phyloP scores from a whole-genome alignment of 2,888 invertebrate genomes.

The Patella ulyssiponensis region DNA sequence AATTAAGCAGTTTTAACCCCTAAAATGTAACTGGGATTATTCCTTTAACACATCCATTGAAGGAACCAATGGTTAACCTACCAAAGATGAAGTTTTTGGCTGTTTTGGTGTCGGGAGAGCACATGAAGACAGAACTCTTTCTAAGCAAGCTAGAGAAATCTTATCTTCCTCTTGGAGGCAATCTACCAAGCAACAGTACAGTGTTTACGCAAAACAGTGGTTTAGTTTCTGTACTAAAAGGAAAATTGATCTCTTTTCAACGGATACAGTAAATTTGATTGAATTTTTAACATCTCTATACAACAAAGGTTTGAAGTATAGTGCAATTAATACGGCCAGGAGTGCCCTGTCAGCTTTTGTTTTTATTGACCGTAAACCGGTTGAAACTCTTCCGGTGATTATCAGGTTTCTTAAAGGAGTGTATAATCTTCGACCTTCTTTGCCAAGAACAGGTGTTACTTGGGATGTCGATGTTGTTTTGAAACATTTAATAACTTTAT shows the following conservation, averaged over 20 bases:
- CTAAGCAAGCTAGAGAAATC: slow-evolving; percentile 1
- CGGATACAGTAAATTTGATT: slow-evolving; percentile 10
- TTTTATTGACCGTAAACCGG: not conserved
- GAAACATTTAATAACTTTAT: slow-evolving; percentile 11
- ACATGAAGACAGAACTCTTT: not conserved
- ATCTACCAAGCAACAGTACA: slow-evolving; percentile 18
- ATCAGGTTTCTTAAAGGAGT: slow-evolving; percentile 6
- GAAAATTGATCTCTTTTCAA: slow-evolving; percentile 13
- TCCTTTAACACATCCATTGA: not conserved
- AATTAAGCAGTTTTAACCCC: no score
- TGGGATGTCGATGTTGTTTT: slow-evolving; percentile 25
- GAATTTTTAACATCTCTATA: slow-evolving; percentile 23
- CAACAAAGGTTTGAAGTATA: slow-evolving; percentile 18
- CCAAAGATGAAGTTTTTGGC: slow-evolving; percentile 17
- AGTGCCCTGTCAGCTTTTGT: slow-evolving; percentile 5
- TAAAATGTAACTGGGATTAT: no score
- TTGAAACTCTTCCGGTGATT: slow-evolving; percentile 13
- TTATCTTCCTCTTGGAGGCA: slow-evolving; percentile 21
- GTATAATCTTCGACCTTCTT: slow-evolving; percentile 4
- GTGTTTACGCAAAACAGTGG: slow-evolving; percentile 22
- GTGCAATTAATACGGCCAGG: slow-evolving; percentile 24
- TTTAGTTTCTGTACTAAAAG: slow-evolving; percentile 17
- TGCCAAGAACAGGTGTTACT: slow-evolving; percentile 5
- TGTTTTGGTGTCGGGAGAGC: slow-evolving; percentile 11
- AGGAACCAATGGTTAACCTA: not conserved